Base-by-base conservation (phyloP, 2,888 invertebrate genomes). In the Aricia artaxerxes region DNA sequence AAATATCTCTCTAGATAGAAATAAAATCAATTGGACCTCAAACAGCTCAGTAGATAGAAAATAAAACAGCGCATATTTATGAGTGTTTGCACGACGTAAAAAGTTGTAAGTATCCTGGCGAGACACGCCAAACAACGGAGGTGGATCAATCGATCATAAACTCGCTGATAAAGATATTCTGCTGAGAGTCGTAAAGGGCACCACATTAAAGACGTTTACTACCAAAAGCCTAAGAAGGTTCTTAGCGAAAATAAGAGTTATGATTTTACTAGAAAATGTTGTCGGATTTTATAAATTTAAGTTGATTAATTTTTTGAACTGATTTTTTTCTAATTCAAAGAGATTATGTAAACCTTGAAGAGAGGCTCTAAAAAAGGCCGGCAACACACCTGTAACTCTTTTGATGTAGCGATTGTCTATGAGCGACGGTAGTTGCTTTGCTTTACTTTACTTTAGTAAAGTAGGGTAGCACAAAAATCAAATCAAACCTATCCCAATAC, bases 121-220 rank as follows among this genome's bases (percentile, higher is more conserved):
- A 44, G 44, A 75, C 44, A 44, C 11, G 24, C 73, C 9, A 75
- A 44, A 44, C 38, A 75, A 75, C 49, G 24, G 4, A 49, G 44
- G 75, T 75, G 49, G n/a, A n/a, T 44, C 75, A 24, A 75, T 49
- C 44, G 49, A 44, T 75, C 75, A 75, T 75, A 75, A 75, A 49
- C 24, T 5, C 24, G 24, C 75, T 44, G 75, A 75, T 75, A 75
- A 49, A 16, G 31, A 44, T 49, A 11, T 49, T 75, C 24, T 49
- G n/a, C 2, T 49, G 44, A n/a, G n/a, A 75, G 75, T 49, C 44
- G 75, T 75, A 75, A 44, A 49, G 49, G 49, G 49, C 44, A 24
- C 44, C 75, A 24, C 24, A 73, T 73, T 73, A 75, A 31, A 24
- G 31, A 49, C 11, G 44, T 31, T 75, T 75, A 75, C 49, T 49